Conservation (phyloP, 2,888 invertebrate species). For the Leptopilina myrica region DNA sequence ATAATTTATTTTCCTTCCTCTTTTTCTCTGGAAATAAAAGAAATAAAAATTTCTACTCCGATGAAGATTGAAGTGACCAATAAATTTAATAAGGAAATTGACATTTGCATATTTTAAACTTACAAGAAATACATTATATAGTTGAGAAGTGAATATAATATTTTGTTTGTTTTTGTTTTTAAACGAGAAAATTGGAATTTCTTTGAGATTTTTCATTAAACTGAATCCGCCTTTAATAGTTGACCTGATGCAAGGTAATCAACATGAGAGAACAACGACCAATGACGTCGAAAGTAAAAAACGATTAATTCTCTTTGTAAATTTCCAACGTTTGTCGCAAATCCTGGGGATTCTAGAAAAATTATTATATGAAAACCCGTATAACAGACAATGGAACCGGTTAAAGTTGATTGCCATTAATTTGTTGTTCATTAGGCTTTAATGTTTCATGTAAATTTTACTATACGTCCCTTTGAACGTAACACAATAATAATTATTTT, state of each 20-base stretch:
- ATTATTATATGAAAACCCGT: not conserved
- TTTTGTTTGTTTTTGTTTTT: too few species aligned
- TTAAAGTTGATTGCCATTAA: conserved; percentile 14
- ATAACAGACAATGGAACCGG: conserved; percentile 21
- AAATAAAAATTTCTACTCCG: too few species aligned
- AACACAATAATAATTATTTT: conserved; percentile 1
- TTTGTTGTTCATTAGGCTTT: conserved; percentile 15
- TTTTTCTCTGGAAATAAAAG: too few species aligned
- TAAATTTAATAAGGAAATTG: not conserved
- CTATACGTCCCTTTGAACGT: not conserved
- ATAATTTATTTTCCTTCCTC: too few species aligned
- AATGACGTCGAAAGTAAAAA: conserved; percentile 18
- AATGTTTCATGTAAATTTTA: conserved; percentile 14
- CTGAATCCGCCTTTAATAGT: not conserved
- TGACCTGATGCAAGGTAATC: conserved; percentile 21
- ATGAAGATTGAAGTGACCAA: not conserved
- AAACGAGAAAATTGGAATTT: not conserved
- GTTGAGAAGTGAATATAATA: not conserved
- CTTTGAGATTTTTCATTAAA: conserved; percentile 5
- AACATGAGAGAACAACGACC: conserved; percentile 27
- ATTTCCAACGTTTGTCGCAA: conserved; percentile 22
- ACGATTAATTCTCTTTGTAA: conserved; percentile 33
- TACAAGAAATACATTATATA: not conserved
- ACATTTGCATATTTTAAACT: not conserved
- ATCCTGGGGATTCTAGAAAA: conserved; percentile 17